Evolutionary conservation across 2,797 vertebrate genomes (phyloP), one percentile per base, ranked within the genome.

Genomic region (Scolopax rusticola): DNA sequence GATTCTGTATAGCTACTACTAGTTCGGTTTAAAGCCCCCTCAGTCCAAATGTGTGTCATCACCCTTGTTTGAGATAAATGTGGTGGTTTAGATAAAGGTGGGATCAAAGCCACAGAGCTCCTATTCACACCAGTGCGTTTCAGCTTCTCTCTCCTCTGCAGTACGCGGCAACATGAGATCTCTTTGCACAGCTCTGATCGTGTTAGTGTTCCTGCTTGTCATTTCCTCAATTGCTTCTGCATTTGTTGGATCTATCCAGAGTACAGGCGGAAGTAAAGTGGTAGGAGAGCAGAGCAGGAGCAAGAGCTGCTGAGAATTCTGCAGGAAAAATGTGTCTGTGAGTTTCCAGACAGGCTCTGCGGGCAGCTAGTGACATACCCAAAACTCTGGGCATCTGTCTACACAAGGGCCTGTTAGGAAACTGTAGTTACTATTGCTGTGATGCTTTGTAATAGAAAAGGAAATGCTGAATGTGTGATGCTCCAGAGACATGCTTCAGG

Each of bases 21-120:
- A 69, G 61, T 48, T 79, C 45, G 28, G 19, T 65, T 90, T 77
- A 61, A 87, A 93, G 61, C 60, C 81, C 83, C 25, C 0, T 76
- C 83, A 41, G 38, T 96, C 94, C 91, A 93, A 89, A 53, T 21
- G 64, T 30, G 24, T 87, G 84, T 95, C 92, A 90, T 85, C 94
- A 75, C 87, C 84, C 75, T 84, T 78, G 38, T 33, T 85, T 83
- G 75, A 93, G 81, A 85, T 80, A 90, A 93, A 74, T 78, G 68
- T 64, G 36, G 47, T 81, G 20, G 64, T 77, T 92, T 38, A 54
- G 51, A 54, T 54, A 54, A 75, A 57, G 86, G 71, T 83, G 68
- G 86, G 84, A 88, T 84, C 18, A 79, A 76, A 95, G 91, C 91
- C 73, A 79, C 63, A 73, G 67, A 53, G 27, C 87, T 91, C 20